These are phyloP conservation scores for Ciconia boyciana DNA, from an alignment of 2,113 vertebrate species.

Conservation along the genomic window DNA sequence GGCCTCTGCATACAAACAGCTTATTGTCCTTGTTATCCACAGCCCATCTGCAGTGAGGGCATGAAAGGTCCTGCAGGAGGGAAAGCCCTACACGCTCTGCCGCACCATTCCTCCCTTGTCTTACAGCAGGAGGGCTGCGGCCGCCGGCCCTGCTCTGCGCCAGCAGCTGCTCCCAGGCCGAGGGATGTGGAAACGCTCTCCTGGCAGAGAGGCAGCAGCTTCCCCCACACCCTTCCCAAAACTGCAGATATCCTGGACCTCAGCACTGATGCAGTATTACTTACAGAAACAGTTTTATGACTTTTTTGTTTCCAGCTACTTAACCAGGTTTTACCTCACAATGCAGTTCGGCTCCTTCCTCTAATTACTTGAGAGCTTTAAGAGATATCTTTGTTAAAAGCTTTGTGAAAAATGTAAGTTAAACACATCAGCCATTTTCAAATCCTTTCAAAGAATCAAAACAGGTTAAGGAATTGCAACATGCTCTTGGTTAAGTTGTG, in stretches of 20 bases:
- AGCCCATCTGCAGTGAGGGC: accelerated
- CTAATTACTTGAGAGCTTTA: neutral
- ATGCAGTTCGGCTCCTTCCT: neutral
- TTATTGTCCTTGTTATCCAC: neutral
- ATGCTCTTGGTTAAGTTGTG: neutral
- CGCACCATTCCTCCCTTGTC: neutral
- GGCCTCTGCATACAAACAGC: neutral
- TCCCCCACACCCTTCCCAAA: neutral
- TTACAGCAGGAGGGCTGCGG: neutral
- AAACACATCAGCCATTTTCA: neutral
- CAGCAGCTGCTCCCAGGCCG: neutral
- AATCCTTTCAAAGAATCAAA: neutral
- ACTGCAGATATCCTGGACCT: neutral
- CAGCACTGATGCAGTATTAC: accelerated
- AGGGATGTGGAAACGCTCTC: accelerated
- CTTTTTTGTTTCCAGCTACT: neutral
- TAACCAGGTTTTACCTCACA: neutral
- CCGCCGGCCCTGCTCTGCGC: neutral
- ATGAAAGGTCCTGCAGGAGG: neutral
- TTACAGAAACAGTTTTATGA: neutral
- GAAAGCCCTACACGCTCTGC: neutral
- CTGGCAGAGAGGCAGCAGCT: neutral
- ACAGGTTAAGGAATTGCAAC: neutral
- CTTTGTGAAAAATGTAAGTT: neutral
- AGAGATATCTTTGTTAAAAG: neutral